A percentile compares a stretch with the other conserved stretches of the same genome.
Evolutionary conservation across 1,140 invertebrate genomes (phyloP).

Genomic region (Drosophila lacteicornis): DNA sequence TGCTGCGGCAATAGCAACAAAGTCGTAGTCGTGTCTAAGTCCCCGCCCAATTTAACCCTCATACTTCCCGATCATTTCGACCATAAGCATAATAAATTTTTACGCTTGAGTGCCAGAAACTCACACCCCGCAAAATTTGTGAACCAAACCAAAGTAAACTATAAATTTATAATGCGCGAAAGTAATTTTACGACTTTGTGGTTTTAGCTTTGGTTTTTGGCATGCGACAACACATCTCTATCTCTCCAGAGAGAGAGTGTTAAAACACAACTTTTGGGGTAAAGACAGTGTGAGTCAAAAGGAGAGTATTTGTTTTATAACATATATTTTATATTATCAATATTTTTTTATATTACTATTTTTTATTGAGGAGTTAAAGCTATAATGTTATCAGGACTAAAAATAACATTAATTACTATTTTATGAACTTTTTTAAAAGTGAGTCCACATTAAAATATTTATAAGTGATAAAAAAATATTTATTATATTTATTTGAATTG

Average conservation of each 20-base stretch:
- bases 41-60: conserved; percentile 9
- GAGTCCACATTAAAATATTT: too few relatives aligned
- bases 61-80: conserved; percentile 36
- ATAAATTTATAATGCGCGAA: conserved; percentile 85
- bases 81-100: conserved; percentile 84
- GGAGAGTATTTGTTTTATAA: too few relatives aligned
- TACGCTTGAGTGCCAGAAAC: conserved; percentile 75
- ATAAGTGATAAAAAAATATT: too few relatives aligned
- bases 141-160: conserved; percentile 71
- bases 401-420: too few relatives aligned
- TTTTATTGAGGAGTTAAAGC: too few relatives aligned
- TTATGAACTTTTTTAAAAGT: too few relatives aligned
- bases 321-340: too few relatives aligned
- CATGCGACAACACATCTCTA: conserved; percentile 43
- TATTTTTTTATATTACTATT: too few relatives aligned
- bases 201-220: conserved; percentile 75
- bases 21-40: conserved; percentile 22
- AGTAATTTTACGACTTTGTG: conserved; percentile 85
- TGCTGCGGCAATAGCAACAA: conserved; percentile 60
- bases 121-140: conserved; percentile 19
- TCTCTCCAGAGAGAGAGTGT: conserved; percentile 40
- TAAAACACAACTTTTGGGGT: conserved; percentile 59
- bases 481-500: too few relatives aligned
- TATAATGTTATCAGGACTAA: too few relatives aligned
- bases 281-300: conserved; percentile 10